Evolutionary conservation across 2,797 vertebrate species (phyloP).

Genomic region (Hemitrygon akajei): DNA sequence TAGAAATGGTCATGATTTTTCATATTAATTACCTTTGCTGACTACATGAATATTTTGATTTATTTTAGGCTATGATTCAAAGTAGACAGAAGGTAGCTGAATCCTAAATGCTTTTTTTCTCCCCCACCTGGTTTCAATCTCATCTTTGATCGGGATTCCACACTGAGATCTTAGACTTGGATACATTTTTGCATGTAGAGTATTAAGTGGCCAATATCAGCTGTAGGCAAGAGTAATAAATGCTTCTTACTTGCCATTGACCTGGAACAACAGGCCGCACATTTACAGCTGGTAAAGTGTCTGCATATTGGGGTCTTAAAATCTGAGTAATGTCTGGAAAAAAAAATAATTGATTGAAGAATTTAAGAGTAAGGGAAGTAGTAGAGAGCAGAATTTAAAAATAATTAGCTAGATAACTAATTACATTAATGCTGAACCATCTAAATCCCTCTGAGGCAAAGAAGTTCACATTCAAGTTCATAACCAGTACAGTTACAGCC

Average conservation of each 20-base stretch:
- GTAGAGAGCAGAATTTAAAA: background rate
- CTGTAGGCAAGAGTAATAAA: background rate
- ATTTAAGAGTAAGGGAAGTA: background rate
- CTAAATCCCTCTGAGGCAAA: background rate
- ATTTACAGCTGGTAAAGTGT: background rate
- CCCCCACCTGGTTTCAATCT: background rate
- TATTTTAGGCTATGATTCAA: background rate
- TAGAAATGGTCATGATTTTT: background rate
- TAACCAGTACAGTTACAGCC: no score
- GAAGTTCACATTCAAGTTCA: background rate
- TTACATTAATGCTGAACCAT: background rate
- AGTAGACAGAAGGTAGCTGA: background rate
- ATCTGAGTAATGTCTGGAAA: no score
- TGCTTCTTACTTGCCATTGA: background rate
- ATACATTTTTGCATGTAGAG: no score
- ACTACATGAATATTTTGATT: background rate
- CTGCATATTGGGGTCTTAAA: no score
- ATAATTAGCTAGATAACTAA: background rate
- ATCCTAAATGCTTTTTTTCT: background rate
- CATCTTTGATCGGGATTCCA: no score
- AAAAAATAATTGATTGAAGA: background rate
- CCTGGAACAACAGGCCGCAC: background rate
- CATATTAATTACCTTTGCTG: background rate
- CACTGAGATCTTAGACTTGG: no score
- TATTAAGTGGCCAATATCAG: background rate